Conservation (phyloP, 2,797 vertebrate genomes). For the Odontamblyopus rebecca region DNA sequence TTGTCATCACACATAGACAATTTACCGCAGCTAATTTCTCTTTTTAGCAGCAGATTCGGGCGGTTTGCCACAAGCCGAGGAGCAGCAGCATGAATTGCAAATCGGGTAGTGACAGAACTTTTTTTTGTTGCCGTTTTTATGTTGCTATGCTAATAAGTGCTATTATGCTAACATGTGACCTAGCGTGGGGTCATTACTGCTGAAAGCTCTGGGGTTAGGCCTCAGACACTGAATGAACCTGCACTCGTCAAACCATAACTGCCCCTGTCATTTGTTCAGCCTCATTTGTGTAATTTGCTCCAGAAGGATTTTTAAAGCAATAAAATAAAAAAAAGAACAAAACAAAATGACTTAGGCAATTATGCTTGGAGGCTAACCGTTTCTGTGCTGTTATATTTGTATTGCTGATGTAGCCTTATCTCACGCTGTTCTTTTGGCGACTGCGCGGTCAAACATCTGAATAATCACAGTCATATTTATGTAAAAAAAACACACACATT, state of each 20-base stretch:
- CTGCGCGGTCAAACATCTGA: constrained; percentile 25
- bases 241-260: constrained; percentile 28
- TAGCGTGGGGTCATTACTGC: neutral
- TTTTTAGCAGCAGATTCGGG: too few relatives aligned
- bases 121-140: neutral
- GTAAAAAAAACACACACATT: neutral
- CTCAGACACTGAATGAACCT: constrained; percentile 26
- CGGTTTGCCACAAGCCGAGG: neutral
- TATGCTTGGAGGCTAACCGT: too few relatives aligned
- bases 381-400: constrained; percentile 37
- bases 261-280: too few relatives aligned
- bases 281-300: too few relatives aligned
- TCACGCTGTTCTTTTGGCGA: constrained; percentile 42
- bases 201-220: neutral
- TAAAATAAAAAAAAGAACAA: too few relatives aligned
- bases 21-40: too few relatives aligned
- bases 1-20: too few relatives aligned
- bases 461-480: constrained; percentile 22
- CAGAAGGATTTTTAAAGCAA: too few relatives aligned
- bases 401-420: constrained; percentile 43
- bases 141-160: constrained; percentile 5
- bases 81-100: neutral
- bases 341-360: too few relatives aligned
- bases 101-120: neutral
- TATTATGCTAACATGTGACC: constrained; percentile 6